phyloP scores from a whole-genome alignment of 1,140 invertebrate genomes.

The Teleopsis dalmanni region DNA sequence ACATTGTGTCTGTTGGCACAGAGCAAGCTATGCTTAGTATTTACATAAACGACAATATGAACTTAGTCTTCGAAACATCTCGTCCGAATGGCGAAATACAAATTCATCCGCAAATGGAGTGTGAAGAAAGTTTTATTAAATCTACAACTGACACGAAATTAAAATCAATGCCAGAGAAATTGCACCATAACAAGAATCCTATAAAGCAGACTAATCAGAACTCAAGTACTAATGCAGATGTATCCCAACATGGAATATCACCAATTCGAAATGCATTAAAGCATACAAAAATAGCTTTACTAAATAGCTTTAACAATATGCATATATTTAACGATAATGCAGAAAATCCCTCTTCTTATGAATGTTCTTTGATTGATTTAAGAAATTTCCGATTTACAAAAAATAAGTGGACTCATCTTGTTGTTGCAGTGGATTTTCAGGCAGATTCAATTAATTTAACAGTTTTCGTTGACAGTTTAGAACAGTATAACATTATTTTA shows the following conservation, averaged over 20 bases:
- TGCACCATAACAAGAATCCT: not conserved
- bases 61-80: conserved; percentile 31
- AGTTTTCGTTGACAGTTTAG: conserved; percentile 29
- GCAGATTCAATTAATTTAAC: conserved; percentile 22
- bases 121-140: not conserved
- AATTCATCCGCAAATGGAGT: conserved; percentile 6
- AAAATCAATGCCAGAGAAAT: not conserved
- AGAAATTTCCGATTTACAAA: conserved; percentile 22
- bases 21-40: conserved; percentile 35
- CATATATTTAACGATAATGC: conserved; percentile 11
- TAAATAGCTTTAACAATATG: conserved; percentile 39
- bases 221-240: not conserved
- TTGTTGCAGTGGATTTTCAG: conserved; percentile 25
- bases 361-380: conserved; percentile 21
- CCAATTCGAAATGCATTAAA: conserved; percentile 31
- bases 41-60: conserved; percentile 30
- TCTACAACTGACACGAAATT: not conserved
- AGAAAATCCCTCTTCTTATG: conserved; percentile 4
- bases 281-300: conserved; percentile 32
- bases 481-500: conserved; percentile 26
- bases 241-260: not conserved
- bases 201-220: not conserved
- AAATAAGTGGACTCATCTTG: conserved; percentile 39
- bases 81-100: conserved; percentile 29
- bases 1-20: conserved; percentile 35